phyloP scores from a whole-genome alignment of 92 coral and sea anemone genomes.

The Micromussa lordhowensis region DNA sequence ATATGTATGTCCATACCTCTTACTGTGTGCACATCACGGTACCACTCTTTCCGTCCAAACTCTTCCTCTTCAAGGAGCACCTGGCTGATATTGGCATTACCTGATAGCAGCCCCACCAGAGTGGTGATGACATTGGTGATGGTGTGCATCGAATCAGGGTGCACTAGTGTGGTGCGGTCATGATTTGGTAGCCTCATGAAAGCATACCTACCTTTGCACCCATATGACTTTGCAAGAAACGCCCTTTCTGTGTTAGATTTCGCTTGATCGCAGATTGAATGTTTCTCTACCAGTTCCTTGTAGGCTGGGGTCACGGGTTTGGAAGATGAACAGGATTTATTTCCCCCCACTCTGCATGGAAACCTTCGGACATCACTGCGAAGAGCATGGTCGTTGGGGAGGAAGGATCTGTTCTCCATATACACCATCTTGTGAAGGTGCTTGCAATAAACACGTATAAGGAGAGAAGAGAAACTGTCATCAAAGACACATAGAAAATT shows the following conservation, averaged over 20 bases:
- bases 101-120: conserved; percentile 34
- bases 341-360: conserved; percentile 32
- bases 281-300: conserved; percentile 17
- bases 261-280: conserved; percentile 25
- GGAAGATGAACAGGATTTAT: neutral
- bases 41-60: conserved; percentile 35
- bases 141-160: conserved; percentile 55
- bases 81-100: conserved; percentile 1
- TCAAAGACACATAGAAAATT: conserved; percentile 2
- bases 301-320: conserved; percentile 14
- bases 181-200: conserved; percentile 36
- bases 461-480: neutral
- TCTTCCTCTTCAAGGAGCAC: conserved; percentile 30
- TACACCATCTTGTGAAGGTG: conserved; percentile 44
- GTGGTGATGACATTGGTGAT: conserved; percentile 30
- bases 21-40: too few species aligned
- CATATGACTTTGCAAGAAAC: conserved; percentile 29
- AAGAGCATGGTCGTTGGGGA: conserved; percentile 31
- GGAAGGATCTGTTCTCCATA: conserved; percentile 15
- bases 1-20: too few species aligned
- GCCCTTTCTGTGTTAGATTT: conserved; percentile 4
- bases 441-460: conserved; percentile 28
- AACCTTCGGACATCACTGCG: conserved; percentile 18
- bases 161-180: conserved; percentile 21
- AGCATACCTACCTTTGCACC: conserved; percentile 43